Evolutionary conservation across 2,113 vertebrate genomes (phyloP).

Genomic region (Xiphias gladius): DNA sequence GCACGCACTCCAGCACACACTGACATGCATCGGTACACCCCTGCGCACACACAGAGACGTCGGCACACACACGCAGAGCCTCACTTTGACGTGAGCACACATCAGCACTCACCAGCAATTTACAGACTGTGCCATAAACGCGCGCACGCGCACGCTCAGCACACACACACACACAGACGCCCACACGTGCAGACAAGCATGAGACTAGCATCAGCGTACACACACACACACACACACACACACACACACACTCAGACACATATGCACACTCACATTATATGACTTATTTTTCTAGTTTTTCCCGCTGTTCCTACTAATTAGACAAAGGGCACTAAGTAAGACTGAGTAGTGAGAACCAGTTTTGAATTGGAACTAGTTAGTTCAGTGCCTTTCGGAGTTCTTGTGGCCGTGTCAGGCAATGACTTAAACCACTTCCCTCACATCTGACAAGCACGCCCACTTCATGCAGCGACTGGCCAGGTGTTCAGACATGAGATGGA

Average conservation of each 20-base stretch:
- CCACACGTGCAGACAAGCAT: too few relatives aligned
- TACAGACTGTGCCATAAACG: slow-evolving; percentile 30
- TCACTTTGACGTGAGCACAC: slow-evolving; percentile 14
- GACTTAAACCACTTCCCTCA: too few relatives aligned
- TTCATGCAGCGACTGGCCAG: too few relatives aligned
- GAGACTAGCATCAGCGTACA: too few relatives aligned
- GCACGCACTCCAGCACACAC: slow-evolving; percentile 1
- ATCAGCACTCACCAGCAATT: slow-evolving; percentile 25
- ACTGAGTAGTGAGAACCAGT: background rate
- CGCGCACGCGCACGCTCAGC: background rate
- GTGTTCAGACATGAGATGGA: too few relatives aligned
- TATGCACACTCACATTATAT: background rate
- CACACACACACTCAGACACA: background rate
- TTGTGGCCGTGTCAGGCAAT: too few relatives aligned
- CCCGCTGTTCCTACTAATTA: background rate
- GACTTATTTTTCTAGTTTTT: background rate
- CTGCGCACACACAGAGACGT: background rate
- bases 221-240: background rate
- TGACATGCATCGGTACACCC: background rate
- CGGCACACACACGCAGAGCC: slow-evolving; percentile 5
- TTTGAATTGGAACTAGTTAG: background rate
- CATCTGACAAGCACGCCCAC: too few relatives aligned
- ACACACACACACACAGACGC: background rate
- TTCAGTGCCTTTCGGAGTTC: too few relatives aligned
- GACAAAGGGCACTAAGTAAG: background rate